phyloP scores from a whole-genome alignment of 2,113 vertebrate species.

The Nannobrachium achirus region DNA sequence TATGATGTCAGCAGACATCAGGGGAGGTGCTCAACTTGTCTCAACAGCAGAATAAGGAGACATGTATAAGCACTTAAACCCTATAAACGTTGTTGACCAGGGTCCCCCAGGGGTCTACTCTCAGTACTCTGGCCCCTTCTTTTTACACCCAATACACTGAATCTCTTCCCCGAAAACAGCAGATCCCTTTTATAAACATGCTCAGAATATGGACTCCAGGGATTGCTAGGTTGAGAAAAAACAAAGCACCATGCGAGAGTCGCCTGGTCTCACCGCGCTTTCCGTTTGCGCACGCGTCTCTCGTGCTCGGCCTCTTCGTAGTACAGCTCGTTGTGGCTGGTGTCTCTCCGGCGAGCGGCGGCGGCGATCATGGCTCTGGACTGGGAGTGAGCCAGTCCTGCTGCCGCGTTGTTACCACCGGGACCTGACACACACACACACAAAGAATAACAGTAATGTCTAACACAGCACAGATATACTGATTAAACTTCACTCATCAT shows the following conservation, averaged over 20 bases:
- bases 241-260: too few species aligned
- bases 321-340: constrained; percentile 93
- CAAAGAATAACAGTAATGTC: too few species aligned
- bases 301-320: constrained; percentile 96
- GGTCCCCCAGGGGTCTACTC: neutral
- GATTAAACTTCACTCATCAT: too few species aligned
- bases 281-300: constrained; percentile 89
- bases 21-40: too few species aligned
- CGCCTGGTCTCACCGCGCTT: constrained; percentile 80
- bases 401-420: constrained; percentile 65
- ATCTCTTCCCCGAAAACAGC: neutral
- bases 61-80: too few species aligned
- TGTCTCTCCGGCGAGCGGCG: constrained; percentile 86
- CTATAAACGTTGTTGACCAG: too few species aligned
- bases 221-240: too few species aligned
- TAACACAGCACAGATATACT: too few species aligned
- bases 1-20: too few species aligned
- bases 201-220: neutral
- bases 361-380: constrained; percentile 90
- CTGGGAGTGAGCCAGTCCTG: constrained; percentile 80
- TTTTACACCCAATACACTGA: neutral
- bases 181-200: neutral
- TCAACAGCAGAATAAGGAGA: too few species aligned
- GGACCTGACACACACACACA: constrained; percentile 48
- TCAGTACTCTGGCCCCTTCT: neutral